Evolutionary conservation across 2,888 invertebrate species (phyloP).

Genomic region (Heliconius ismenius): DNA sequence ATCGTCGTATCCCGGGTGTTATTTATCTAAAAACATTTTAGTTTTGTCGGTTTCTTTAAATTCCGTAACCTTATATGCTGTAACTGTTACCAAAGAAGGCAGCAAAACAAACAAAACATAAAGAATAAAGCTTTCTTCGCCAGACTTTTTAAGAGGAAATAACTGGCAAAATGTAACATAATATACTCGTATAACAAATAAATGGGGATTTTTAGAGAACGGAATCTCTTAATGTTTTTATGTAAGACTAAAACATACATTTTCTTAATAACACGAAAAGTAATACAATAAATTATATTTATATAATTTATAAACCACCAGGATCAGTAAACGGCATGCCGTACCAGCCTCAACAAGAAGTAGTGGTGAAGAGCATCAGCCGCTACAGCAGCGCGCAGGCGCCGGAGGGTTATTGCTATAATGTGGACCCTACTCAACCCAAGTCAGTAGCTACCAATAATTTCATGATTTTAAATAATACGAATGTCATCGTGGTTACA

Average conservation of each 20-base stretch:
- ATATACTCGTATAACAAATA: too few species aligned
- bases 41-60: too few species aligned
- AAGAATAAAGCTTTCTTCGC: too few species aligned
- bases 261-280: background rate
- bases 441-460: constrained; percentile 63
- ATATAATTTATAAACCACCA: constrained; percentile 41
- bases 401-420: constrained; percentile 78
- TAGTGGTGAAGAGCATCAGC: constrained; percentile 77
- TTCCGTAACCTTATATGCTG: too few species aligned
- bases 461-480: background rate
- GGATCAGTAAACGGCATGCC: constrained; percentile 74
- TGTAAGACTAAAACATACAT: background rate
- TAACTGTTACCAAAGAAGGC: too few species aligned
- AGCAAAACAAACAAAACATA: too few species aligned
- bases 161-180: too few species aligned
- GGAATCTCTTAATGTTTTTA: too few species aligned
- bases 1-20: too few species aligned
- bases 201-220: too few species aligned
- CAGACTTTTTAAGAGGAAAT: too few species aligned
- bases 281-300: background rate
- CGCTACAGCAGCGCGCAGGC: constrained; percentile 75
- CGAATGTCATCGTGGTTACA: background rate
- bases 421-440: constrained; percentile 76
- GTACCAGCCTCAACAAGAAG: constrained; percentile 75
- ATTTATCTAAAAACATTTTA: too few species aligned